Evolutionary conservation across 2,888 invertebrate genomes (phyloP), one percentile per base, ranked within the genome.

Genomic region (Aquatica leii): DNA sequence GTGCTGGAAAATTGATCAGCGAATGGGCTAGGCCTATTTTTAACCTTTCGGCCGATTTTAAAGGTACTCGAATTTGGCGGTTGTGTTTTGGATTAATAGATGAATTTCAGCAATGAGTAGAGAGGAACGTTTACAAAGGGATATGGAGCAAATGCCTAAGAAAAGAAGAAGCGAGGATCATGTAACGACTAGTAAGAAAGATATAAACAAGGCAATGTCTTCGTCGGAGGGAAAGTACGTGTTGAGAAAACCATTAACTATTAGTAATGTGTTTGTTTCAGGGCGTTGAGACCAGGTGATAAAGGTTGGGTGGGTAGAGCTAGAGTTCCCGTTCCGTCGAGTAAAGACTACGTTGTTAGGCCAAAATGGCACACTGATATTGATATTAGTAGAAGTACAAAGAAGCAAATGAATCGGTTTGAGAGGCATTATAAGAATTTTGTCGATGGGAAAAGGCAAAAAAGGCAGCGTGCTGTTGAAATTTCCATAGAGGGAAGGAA

Each of bases 11-110:
- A 69, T 86, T 98, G 68, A 98, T 98, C 71, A 96, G 94, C 67
- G 97, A 97, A 82, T 99, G 99, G 98, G 96, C 98, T 0, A 83
- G 98, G 11, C 98, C 98, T 1, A 98, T 99, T 71, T 98, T 99
- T 82, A 97, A 98, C 85, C 85, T 98, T 62, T 94, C 94, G 18
- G 90, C 94, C 9, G 94, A 97, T 82, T 96, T 94, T 78, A 94
- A 93, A 83, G 84, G 84, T 84, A 74, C 57, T 8, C 5, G 11
- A 5, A 9, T n/a, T n/a, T 5, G 11, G 14, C 18, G 5, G 6
- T 6, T n/a, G 8, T 15, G 1, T n/a, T 18, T 12, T 1, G 11
- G 11, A 0, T 11, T 14, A 11, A 69, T 63, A 43, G 31, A 37
- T 34, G 8, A 5, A 9, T 8, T 24, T 34, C 15, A 88, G 93